A percentile compares a stretch with the other conserved stretches of the same genome.
These are phyloP conservation scores for Mungos mungo DNA, from an alignment of 2,113 vertebrate genomes.

Conservation along the genomic window DNA sequence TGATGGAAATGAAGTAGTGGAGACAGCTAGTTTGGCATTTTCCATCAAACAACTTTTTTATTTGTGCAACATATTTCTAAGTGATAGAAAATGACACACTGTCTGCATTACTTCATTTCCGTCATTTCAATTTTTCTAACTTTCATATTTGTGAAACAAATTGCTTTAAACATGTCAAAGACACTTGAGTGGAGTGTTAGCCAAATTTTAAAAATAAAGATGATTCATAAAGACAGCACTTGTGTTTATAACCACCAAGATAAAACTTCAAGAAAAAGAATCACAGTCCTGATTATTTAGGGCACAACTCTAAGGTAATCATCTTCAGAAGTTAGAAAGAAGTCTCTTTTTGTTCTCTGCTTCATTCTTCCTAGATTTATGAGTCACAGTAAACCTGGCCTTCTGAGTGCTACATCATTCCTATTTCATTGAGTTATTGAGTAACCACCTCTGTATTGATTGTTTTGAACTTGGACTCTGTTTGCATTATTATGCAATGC, in stretches of 20 bases:
- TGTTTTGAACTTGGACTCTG: background rate
- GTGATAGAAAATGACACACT: constrained; percentile 61
- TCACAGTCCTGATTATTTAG: constrained; percentile 45
- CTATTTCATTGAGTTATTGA: background rate
- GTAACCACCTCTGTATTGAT: accelerated
- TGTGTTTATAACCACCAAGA: constrained; percentile 56
- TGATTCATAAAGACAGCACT: constrained; percentile 73
- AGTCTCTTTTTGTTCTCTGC: background rate
- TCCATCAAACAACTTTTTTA: constrained; percentile 41
- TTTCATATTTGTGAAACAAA: constrained; percentile 76
- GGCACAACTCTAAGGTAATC: background rate
- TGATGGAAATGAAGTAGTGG: background rate
- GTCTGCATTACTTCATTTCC: constrained; percentile 56
- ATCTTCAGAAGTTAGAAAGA: background rate
- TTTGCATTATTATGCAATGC: background rate
- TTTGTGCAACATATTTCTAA: constrained; percentile 54
- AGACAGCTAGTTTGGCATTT: constrained; percentile 56
- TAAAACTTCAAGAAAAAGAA: constrained; percentile 51
- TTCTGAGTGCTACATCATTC: background rate
- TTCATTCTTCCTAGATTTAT: background rate
- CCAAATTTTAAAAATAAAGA: constrained; percentile 79
- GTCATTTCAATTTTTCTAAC: constrained; percentile 59
- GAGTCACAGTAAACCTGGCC: background rate
- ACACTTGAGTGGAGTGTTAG: constrained; percentile 68
- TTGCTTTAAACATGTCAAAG: constrained; percentile 79